phyloP scores from a whole-genome alignment of 2,113 vertebrate genomes.

The Serinus canaria region DNA sequence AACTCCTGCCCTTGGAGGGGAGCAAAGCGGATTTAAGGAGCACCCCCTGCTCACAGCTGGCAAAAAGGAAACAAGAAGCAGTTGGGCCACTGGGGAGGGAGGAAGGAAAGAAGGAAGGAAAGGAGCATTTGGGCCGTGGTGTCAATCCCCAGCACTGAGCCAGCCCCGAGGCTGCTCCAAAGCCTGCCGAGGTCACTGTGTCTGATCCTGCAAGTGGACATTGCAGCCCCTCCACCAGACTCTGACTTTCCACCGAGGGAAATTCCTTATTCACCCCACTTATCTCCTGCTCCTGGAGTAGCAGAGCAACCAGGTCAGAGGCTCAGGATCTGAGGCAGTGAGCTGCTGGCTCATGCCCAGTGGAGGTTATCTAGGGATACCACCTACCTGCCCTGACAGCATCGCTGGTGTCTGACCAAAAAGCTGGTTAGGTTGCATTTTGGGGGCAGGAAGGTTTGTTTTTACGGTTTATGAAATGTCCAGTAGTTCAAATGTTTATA shows the following conservation, averaged over 20 bases:
- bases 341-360: not conserved
- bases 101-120: too few species aligned
- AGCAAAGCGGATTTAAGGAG: not conserved
- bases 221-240: not conserved
- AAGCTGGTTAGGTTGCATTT: not conserved
- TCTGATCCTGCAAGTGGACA: not conserved
- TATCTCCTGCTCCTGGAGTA: not conserved
- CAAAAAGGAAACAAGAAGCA: not conserved
- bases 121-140: not conserved
- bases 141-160: not conserved
- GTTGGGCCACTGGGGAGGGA: not conserved
- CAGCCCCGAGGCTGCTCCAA: not conserved
- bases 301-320: not conserved
- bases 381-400: not conserved
- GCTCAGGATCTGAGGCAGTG: not conserved
- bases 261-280: not conserved
- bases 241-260: not conserved
- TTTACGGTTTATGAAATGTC: conserved; percentile 29
- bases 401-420: not conserved
- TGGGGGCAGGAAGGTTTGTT: conserved; percentile 15
- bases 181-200: not conserved
- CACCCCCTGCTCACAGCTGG: rapidly evolving
- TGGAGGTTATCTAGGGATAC: not conserved
- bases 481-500: conserved; percentile 45
- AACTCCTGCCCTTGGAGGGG: not conserved